Evolutionary conservation across 2,888 invertebrate genomes (phyloP), one percentile per base, ranked within the genome.

Genomic region (Fragum fragum): DNA sequence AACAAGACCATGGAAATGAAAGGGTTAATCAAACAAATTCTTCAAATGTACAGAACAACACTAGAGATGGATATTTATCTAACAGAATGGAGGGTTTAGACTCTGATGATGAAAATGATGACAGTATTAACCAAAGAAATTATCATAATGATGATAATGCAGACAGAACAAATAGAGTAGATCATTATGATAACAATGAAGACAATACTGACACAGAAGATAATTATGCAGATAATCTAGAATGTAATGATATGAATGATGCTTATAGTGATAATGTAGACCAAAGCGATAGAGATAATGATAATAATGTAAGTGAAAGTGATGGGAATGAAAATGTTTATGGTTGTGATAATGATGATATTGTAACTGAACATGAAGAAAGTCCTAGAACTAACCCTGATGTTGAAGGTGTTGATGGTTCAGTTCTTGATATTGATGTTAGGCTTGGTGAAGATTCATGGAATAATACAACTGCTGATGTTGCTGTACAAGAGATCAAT

Each of bases 291-390:
- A n/a, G 21, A 3, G 55, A 55, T 36, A 9, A 11, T 28, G 36
- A 71, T 57, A 76, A 76, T 32, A 16, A 72, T 14, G 61, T 73
- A 32, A 21, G 29, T 23, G 69, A 42, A 14, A 66, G 73, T 39
- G 78, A 82, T n/a, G 39, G 29, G 16, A 66, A 79, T 11, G 78
- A 77, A 69, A 39, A 42, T 55, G 21, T 39, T 9, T 9, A 14
- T 39, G 39, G 14, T 9, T 9, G 39, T 9, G 39, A 39, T 39
- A 39, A 47, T 9, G 5, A 47, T 16, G 3, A 3, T 47, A 14
- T 18, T 47, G 14, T 9, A 36, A 3, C 32, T 36, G 32, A 36
- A 9, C 9, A 36, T 36, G 32, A 6, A 9, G 32, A 9, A 3
- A 36, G 32, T 36, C 32, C 32, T 9, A 36, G 3, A 36, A 36